Evolutionary conservation across 2,113 vertebrate species (phyloP).

Genomic region (Oreochromis spilurus): DNA sequence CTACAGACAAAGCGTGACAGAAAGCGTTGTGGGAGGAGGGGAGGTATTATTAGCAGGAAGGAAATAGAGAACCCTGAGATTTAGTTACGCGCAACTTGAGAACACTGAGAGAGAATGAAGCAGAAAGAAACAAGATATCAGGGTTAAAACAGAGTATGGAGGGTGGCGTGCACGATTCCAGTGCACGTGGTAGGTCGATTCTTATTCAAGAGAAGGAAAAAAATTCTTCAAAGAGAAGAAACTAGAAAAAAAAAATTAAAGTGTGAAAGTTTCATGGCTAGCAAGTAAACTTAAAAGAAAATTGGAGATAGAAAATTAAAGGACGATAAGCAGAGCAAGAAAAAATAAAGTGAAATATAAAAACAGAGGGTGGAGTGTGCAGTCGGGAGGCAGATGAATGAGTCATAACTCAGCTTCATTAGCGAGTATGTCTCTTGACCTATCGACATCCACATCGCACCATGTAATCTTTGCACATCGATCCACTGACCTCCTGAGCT

Average conservation of each 20-base stretch:
- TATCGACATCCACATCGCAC: slow-evolving; percentile 57
- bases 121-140: slow-evolving; percentile 11
- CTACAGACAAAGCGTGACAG: background rate
- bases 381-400: slow-evolving; percentile 27
- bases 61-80: slow-evolving; percentile 55
- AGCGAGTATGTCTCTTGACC: slow-evolving; percentile 54
- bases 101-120: slow-evolving; percentile 11
- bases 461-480: slow-evolving; percentile 55
- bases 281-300: background rate
- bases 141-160: background rate
- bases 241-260: background rate
- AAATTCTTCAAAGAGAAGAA: background rate
- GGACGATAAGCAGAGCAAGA: background rate
- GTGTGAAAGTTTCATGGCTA: background rate
- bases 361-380: background rate
- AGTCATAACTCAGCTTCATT: slow-evolving; percentile 65
- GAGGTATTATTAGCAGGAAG: slow-evolving; percentile 24
- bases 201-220: background rate
- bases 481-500: slow-evolving; percentile 44
- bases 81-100: slow-evolving; percentile 53
- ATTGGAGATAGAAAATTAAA: background rate
- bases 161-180: background rate
- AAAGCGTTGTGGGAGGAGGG: background rate
- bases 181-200: background rate
- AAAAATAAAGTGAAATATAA: background rate